phyloP scores from a whole-genome alignment of 2,888 invertebrate genomes.

The Nomada ruficornis region DNA sequence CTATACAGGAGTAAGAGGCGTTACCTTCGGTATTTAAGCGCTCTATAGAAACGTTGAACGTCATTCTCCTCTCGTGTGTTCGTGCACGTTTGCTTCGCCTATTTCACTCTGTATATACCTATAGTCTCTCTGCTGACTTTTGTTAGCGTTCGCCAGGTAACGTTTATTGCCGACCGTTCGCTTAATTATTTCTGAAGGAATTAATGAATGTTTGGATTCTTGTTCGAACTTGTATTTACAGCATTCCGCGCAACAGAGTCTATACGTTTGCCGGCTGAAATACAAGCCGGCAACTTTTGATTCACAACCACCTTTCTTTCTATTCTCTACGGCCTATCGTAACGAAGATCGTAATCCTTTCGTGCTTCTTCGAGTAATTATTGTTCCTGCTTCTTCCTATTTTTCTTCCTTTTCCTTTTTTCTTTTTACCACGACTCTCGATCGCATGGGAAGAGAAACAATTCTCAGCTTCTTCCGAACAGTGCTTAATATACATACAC shows the following conservation, averaged over 20 bases:
- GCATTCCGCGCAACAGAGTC: slow-evolving; percentile 8
- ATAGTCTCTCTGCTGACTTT: slow-evolving; percentile 43
- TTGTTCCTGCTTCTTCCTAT: neutral
- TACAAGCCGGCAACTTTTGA: slow-evolving; percentile 1
- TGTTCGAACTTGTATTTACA: slow-evolving; percentile 31
- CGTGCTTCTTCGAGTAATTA: slow-evolving; percentile 13
- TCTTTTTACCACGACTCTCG: neutral
- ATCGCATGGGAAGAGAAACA: slow-evolving; percentile 39
- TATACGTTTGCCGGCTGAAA: neutral
- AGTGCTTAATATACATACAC: slow-evolving; percentile 26
- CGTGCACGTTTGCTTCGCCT: slow-evolving; percentile 14
- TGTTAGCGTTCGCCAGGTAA: slow-evolving; percentile 16
- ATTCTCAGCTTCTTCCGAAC: slow-evolving; percentile 49
- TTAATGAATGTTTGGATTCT: slow-evolving; percentile 40
- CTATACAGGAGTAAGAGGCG: slow-evolving; percentile 66
- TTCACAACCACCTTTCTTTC: neutral
- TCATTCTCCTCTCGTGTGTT: slow-evolving; percentile 56
- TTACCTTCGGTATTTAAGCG: slow-evolving; percentile 70
- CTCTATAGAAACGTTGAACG: slow-evolving; percentile 57
- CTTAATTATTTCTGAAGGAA: slow-evolving; percentile 36
- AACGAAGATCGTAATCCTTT: slow-evolving; percentile 13
- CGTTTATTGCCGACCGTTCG: slow-evolving; percentile 35
- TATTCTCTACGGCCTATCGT: neutral
- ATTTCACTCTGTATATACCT: slow-evolving; percentile 7
- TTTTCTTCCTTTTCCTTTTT: neutral